Percentiles rank a stretch among this genome's conserved stretches.
Evolutionary conservation across 2,113 vertebrate species (phyloP).

Genomic region (Phrynosoma blainvillii): DNA sequence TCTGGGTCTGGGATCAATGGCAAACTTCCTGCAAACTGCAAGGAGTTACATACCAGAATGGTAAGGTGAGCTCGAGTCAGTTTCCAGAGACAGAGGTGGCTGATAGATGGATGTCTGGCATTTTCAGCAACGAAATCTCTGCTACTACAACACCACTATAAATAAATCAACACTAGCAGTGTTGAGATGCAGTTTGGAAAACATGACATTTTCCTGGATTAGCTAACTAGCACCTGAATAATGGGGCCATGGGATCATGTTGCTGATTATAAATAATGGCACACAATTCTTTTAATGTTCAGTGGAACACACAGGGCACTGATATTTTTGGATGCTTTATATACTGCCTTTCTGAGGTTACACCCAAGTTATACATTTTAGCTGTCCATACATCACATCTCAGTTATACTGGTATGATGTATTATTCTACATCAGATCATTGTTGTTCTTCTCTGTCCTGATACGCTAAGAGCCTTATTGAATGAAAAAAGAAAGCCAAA

Average conservation of each 20-base stretch:
- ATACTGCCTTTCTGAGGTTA: neutral
- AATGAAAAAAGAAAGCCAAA: too few species aligned
- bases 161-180: too few species aligned
- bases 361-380: neutral
- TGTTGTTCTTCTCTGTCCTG: neutral
- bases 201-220: neutral
- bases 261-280: neutral
- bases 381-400: neutral
- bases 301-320: neutral
- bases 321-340: neutral
- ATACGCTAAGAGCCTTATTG: too few species aligned
- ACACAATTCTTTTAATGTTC: neutral
- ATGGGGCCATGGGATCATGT: neutral
- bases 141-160: too few species aligned
- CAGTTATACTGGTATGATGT: neutral
- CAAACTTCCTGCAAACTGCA: too few species aligned
- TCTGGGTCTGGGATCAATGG: too few species aligned
- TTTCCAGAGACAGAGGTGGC: too few species aligned
- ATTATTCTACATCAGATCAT: neutral
- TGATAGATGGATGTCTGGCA: too few species aligned
- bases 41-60: too few species aligned
- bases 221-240: neutral
- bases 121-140: too few species aligned
- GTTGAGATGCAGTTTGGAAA: neutral
- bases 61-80: too few species aligned